Evolutionary conservation across 2,113 vertebrate species (phyloP), one percentile per base, ranked within the genome.

Genomic region (Protomyctophum bolini): DNA sequence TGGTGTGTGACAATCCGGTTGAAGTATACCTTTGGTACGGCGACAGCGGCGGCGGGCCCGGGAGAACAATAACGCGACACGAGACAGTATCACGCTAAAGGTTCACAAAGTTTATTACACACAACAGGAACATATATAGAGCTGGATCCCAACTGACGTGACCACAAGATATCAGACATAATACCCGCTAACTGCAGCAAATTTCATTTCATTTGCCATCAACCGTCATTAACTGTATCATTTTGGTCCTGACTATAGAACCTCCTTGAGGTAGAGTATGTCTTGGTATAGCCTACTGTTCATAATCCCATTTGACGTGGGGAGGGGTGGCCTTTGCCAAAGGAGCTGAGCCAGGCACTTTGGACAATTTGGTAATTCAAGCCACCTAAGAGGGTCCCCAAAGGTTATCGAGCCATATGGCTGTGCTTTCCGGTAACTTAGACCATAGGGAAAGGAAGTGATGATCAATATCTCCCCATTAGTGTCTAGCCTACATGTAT

Each of bases 381-480:
- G 79, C 83, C 79, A 81, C 59, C 76, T 10, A 54, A 70, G 70
- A 58, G 66, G 14, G 72, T 89, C 86, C 86, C 89, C 59, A 72
- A 66, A 77, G 89, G 83, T 83, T 79, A 86, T 45, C 78, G 85
- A 83, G 76, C 75, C 91, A 87, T 83, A 87, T 91, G 87, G 87
- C 81, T 81, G 52, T 71, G 64, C 75, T 81, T 91, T 91, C 87
- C 86, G 29, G 89, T 87, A 90, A 87, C 75, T 76, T 57, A 76
- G 81, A 70, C 75, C 69, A 46, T 47, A 8, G 61, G 73, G 79
- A 83, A 76, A 86, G 85, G 81, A 85, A 88, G 77, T 77, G 57
- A 56, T 59, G 62, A 93, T 93, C 93, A 91, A 93, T 93, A 92
- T 67, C 60, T 87, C 28, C 69, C 89, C 91, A 92, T 93, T 92